phyloP scores from a whole-genome alignment of 2,797 vertebrate species.

The Protosalanx chinensis region DNA sequence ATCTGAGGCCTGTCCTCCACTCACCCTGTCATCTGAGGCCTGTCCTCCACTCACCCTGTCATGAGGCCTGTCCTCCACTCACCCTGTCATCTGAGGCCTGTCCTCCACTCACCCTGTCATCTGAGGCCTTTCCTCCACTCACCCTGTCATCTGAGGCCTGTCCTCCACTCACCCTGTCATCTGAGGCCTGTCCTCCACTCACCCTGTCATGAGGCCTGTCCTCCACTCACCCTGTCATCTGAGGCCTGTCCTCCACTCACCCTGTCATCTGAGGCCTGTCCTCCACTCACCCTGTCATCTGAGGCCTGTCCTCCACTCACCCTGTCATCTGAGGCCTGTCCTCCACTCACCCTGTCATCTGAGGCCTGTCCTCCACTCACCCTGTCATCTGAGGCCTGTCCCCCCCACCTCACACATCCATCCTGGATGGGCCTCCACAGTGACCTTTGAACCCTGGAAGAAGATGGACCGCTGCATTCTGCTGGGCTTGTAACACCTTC shows the following conservation, averaged over 20 bases:
- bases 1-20: not conserved
- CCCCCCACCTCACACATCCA: not conserved
- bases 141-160: not conserved
- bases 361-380: not conserved
- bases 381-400: not conserved
- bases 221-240: not conserved
- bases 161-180: no score
- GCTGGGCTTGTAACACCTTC: no score
- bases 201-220: not conserved
- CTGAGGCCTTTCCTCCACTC: not conserved
- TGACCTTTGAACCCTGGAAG: not conserved
- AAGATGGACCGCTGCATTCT: not conserved
- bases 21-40: not conserved
- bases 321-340: no score
- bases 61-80: no score
- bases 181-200: not conserved
- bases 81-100: not conserved
- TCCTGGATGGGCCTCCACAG: not conserved
- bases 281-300: no score
- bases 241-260: no score
- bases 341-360: constrained; percentile 61
- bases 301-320: no score
- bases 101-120: not conserved
- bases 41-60: not conserved
- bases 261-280: no score